Conservation (phyloP, 1,140 invertebrate genomes). For the Mactra quadrangularis region DNA sequence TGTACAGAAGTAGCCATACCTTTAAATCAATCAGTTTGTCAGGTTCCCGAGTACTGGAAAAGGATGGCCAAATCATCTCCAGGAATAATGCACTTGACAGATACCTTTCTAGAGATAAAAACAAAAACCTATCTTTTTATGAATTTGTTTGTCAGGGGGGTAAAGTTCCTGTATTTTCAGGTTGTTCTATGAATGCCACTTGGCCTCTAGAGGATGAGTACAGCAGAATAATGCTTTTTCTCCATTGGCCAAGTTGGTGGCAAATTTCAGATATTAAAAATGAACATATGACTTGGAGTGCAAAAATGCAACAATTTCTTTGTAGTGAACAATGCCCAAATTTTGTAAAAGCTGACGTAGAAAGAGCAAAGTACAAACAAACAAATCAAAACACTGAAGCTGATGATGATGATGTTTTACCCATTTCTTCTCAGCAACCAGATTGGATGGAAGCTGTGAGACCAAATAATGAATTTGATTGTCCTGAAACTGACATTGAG, state of each 20-base stretch:
- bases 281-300: conserved; percentile 29
- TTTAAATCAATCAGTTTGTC: conserved; percentile 63
- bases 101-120: conserved; percentile 32
- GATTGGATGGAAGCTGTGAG: conserved; percentile 62
- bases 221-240: conserved; percentile 42
- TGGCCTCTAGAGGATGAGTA: conserved; percentile 61
- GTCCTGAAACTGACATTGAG: conserved; percentile 5
- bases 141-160: conserved; percentile 40
- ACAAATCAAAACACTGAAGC: conserved; percentile 6
- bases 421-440: conserved; percentile 28
- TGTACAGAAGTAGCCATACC: conserved; percentile 56
- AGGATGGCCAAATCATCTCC: conserved; percentile 13
- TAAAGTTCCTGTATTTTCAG: conserved; percentile 56
- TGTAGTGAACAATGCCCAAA: conserved; percentile 53
- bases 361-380: conserved; percentile 42
- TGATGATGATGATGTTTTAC: neutral
- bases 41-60: conserved; percentile 46
- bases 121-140: conserved; percentile 28
- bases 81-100: conserved; percentile 55
- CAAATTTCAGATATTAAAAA: conserved; percentile 50
- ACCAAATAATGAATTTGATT: conserved; percentile 43
- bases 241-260: conserved; percentile 61
- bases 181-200: conserved; percentile 17
- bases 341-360: conserved; percentile 63
- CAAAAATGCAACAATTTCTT: conserved; percentile 41